A percentile compares a stretch with the other conserved stretches of the same genome.
Conservation (phyloP, 2,888 invertebrate genomes). For the Tetropium fuscum region DNA sequence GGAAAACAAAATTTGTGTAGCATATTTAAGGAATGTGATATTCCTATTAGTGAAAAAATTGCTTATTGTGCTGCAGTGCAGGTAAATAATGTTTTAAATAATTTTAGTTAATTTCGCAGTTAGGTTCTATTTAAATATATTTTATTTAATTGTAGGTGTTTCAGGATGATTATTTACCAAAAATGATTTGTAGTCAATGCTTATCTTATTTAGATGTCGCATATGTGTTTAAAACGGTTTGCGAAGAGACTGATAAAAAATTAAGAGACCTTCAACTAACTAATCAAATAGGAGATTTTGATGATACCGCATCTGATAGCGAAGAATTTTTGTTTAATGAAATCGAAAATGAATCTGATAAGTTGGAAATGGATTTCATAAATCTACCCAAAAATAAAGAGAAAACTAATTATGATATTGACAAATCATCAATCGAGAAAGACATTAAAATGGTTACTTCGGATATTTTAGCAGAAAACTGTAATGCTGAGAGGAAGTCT, state of each 20-base stretch:
- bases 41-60: background rate
- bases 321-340: background rate
- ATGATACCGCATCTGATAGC: background rate
- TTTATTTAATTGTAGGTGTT: background rate
- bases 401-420: too few species aligned
- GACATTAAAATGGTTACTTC: too few species aligned
- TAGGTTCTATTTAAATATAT: background rate
- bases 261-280: background rate
- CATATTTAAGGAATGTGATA: background rate
- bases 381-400: too few species aligned
- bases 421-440: too few species aligned
- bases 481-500: too few species aligned
- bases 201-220: background rate
- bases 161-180: background rate
- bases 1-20: background rate
- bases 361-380: too few species aligned
- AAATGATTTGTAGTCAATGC: constrained; percentile 3
- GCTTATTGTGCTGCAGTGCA: constrained; percentile 5
- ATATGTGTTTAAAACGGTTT: background rate
- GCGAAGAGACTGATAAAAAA: constrained; percentile 3
- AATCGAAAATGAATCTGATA: background rate
- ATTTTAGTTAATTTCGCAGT: background rate
- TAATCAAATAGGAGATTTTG: background rate
- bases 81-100: background rate
- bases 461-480: too few species aligned